These are phyloP conservation scores for Campylorhamphus procurvoides DNA, from an alignment of 2,113 vertebrate genomes.

Conservation along the genomic window DNA sequence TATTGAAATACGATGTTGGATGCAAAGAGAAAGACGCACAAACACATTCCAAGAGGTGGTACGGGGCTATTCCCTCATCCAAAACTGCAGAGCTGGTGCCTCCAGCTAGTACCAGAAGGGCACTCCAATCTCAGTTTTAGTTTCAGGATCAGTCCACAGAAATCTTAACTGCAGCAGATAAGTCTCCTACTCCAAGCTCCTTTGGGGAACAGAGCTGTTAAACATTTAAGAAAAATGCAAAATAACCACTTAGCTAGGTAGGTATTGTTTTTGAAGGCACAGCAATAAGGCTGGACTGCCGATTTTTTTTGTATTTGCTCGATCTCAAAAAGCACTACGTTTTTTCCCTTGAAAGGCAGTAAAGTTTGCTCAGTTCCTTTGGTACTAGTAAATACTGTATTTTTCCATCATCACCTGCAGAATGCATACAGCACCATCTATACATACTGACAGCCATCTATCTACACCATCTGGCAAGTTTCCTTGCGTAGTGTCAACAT, in stretches of 20 bases:
- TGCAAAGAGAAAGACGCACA: neutral
- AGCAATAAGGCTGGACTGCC: neutral
- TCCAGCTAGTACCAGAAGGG: neutral
- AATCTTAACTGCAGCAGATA: neutral
- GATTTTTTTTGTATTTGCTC: neutral
- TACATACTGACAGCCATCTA: neutral
- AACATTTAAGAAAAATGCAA: neutral
- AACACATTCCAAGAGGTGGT: neutral
- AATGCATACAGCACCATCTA: neutral
- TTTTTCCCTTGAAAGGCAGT: neutral
- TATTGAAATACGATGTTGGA: neutral
- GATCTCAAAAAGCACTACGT: neutral
- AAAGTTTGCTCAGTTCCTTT: neutral
- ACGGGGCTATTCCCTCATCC: fast-evolving
- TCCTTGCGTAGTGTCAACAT: neutral
- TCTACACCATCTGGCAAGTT: neutral
- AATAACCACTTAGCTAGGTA: neutral
- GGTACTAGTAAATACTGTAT: neutral
- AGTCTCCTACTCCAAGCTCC: neutral
- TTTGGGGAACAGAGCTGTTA: neutral
- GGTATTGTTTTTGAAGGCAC: neutral
- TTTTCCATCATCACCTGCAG: neutral
- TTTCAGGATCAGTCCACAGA: neutral
- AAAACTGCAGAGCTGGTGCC: neutral
- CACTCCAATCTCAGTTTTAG: neutral